Percentiles rank a stretch among this genome's conserved stretches.
Evolutionary conservation across 2,797 vertebrate genomes (phyloP).

Genomic region (Notoglanidium macrostoma): DNA sequence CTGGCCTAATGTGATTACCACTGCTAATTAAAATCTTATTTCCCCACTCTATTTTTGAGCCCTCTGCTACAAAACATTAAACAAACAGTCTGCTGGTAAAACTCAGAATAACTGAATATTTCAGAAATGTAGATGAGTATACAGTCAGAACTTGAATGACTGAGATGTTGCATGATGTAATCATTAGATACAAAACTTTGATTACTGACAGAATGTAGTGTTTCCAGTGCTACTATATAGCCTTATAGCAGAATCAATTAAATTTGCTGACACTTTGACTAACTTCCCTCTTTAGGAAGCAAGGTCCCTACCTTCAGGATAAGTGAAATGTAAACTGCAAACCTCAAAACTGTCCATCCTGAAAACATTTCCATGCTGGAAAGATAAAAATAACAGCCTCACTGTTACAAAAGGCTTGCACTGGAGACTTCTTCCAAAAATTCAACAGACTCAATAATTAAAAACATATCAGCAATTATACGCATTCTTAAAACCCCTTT

Average conservation of each 20-base stretch:
- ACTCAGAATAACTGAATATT: conserved; percentile 47
- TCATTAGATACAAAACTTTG: not conserved
- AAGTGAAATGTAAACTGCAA: not conserved
- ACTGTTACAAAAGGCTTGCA: not conserved
- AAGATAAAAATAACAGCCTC: not conserved
- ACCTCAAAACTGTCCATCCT: not conserved
- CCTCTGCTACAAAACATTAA: conserved; percentile 27
- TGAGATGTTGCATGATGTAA: conserved; percentile 22
- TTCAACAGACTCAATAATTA: not conserved
- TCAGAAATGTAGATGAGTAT: conserved; percentile 23
- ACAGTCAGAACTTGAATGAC: conserved; percentile 26
- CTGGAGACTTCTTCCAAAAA: not conserved
- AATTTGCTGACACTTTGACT: not conserved
- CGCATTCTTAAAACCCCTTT: not conserved
- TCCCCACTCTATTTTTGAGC: conserved; percentile 42
- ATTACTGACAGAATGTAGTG: not conserved
- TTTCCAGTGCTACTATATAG: not conserved
- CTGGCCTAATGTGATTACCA: conserved; percentile 56
- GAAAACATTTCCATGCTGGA: not conserved
- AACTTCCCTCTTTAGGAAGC: not conserved
- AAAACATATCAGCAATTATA: not conserved
- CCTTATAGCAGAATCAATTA: not conserved
- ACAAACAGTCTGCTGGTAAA: conserved; percentile 36
- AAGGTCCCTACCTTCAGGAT: not conserved
- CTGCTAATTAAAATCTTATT: conserved; percentile 52